Conservation (phyloP, 2,888 invertebrate genomes). For the Eristalinus sepulchralis region DNA sequence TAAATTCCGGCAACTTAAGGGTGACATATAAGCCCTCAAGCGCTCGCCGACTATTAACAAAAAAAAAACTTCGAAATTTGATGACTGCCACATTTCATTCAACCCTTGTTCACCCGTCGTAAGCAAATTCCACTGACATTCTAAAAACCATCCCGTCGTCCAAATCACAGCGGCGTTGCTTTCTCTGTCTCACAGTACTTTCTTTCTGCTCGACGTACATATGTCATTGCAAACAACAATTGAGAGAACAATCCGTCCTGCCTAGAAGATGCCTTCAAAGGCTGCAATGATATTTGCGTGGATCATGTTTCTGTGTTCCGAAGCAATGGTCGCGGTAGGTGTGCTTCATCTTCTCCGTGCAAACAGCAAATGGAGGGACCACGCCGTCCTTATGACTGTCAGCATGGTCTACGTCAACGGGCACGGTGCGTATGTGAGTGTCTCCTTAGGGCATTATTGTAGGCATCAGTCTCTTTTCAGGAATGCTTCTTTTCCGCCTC, state of each 20-base stretch:
- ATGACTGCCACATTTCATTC: too few relatives aligned
- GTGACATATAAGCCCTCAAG: too few relatives aligned
- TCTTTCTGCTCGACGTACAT: neutral
- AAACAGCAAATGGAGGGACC: neutral
- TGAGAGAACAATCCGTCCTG: too few relatives aligned
- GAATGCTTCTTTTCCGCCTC: slow-evolving; percentile 47
- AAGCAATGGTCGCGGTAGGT: slow-evolving; percentile 7
- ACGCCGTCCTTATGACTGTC: slow-evolving; percentile 27
- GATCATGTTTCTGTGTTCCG: slow-evolving; percentile 24
- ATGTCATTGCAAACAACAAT: neutral
- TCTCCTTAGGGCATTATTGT: neutral
- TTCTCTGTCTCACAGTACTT: neutral
- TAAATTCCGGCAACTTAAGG: too few relatives aligned
- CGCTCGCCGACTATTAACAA: too few relatives aligned
- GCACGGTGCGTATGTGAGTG: slow-evolving; percentile 20
- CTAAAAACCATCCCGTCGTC: too few relatives aligned
- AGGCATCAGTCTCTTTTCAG: neutral
- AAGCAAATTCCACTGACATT: too few relatives aligned
- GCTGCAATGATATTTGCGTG: slow-evolving; percentile 6
- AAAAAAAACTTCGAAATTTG: too few relatives aligned
- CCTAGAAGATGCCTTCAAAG: neutral
- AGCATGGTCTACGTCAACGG: slow-evolving; percentile 38
- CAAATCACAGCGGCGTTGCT: too few relatives aligned
- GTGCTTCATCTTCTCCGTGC: neutral
- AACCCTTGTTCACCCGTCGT: too few relatives aligned